Evolutionary conservation across 1,140 invertebrate genomes (phyloP).

Genomic region (Micrasema minimum): DNA sequence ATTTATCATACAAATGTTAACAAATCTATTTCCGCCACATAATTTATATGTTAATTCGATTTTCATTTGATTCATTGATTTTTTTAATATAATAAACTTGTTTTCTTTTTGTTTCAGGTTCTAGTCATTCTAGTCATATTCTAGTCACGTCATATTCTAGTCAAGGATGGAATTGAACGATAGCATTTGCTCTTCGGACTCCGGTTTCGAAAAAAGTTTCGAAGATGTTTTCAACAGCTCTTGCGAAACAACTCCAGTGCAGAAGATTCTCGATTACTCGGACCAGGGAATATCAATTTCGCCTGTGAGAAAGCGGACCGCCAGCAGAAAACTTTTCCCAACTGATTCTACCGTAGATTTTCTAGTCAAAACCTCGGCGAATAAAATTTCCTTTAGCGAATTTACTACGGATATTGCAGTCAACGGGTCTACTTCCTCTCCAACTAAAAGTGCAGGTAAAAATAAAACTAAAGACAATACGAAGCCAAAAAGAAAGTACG

Average conservation of each 20-base stretch:
- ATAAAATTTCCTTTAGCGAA: conserved; percentile 56
- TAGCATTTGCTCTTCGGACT: conserved; percentile 76
- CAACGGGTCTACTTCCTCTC: conserved; percentile 61
- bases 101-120: no score
- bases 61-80: neutral
- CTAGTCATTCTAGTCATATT: no score
- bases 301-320: conserved; percentile 52
- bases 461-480: conserved; percentile 62
- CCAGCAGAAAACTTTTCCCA: conserved; percentile 59
- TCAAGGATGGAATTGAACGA: conserved; percentile 70
- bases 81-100: neutral
- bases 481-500: conserved; percentile 73
- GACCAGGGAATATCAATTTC: conserved; percentile 57
- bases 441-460: conserved; percentile 60
- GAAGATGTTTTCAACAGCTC: conserved; percentile 42
- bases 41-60: neutral
- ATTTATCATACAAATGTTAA: no score
- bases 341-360: conserved; percentile 2
- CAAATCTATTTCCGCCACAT: neutral
- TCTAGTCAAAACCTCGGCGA: conserved; percentile 51
- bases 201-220: conserved; percentile 74
- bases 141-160: no score
- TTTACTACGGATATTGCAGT: conserved; percentile 38
- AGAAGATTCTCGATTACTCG: conserved; percentile 56
- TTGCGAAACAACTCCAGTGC: conserved; percentile 19